A percentile compares a stretch with the other conserved stretches of the same genome.
Evolutionary conservation across 2,113 vertebrate genomes (phyloP).

Genomic region (Loxodonta africana): DNA sequence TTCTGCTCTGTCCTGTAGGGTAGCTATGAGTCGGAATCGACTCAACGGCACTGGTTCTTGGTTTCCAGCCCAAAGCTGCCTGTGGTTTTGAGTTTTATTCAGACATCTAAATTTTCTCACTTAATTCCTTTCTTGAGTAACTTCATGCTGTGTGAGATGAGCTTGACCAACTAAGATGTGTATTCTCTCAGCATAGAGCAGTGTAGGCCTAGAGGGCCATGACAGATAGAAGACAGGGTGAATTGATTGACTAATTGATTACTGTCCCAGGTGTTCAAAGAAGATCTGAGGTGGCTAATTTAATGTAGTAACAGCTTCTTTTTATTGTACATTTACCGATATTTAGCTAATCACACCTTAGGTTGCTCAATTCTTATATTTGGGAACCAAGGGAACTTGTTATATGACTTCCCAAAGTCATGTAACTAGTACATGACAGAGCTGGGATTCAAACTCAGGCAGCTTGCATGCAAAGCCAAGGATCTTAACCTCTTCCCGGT

Average conservation of each 20-base stretch:
- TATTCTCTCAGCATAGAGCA: neutral
- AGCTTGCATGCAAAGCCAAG: neutral
- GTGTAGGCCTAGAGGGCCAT: neutral
- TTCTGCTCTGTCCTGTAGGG: no score
- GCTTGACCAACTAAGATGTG: neutral
- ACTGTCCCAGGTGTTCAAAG: neutral
- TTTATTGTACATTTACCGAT: neutral
- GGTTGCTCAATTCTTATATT: constrained; percentile 23
- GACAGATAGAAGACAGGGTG: neutral
- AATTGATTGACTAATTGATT: neutral
- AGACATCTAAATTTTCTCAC: neutral
- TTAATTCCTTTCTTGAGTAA: neutral
- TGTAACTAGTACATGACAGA: neutral
- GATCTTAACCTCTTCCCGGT: neutral
- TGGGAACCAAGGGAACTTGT: neutral
- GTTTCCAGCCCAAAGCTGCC: neutral
- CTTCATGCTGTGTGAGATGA: neutral
- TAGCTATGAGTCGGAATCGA: no score
- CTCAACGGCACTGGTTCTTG: no score
- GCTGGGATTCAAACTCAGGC: neutral
- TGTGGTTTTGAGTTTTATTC: neutral
- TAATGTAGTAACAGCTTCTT: neutral
- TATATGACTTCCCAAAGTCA: neutral
- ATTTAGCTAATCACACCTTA: neutral
- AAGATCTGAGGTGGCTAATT: neutral